phyloP scores from a whole-genome alignment of 2,888 invertebrate genomes.

The Panopea generosa region DNA sequence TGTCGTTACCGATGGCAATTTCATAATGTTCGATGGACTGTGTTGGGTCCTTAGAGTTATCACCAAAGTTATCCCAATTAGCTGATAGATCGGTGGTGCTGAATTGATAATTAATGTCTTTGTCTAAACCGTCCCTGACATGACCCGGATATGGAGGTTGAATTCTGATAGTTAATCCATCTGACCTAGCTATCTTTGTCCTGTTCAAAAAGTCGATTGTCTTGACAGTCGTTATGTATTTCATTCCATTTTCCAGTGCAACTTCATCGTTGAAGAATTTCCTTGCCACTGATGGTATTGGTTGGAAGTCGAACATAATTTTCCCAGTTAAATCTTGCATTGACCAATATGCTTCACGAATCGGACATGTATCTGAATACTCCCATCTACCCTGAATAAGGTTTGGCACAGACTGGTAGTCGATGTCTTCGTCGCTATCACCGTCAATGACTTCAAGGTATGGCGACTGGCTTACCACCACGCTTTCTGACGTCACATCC shows the following conservation, averaged over 20 bases:
- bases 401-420: conserved; percentile 65
- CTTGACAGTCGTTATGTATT: conserved; percentile 65
- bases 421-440: conserved; percentile 41
- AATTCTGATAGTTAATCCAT: conserved; percentile 71
- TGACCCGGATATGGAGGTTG: conserved; percentile 70
- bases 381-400: conserved; percentile 67
- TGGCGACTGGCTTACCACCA: conserved; percentile 65
- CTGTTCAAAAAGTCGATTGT: conserved; percentile 64
- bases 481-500: conserved; percentile 56
- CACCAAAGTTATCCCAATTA: conserved; percentile 75
- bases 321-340: conserved; percentile 65
- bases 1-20: conserved; percentile 75
- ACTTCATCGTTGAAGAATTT: conserved; percentile 69
- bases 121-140: conserved; percentile 70
- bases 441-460: conserved; percentile 63
- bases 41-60: conserved; percentile 58
- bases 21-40: conserved; percentile 70
- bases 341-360: conserved; percentile 64
- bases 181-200: conserved; percentile 59
- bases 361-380: conserved; percentile 70
- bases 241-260: conserved; percentile 64
- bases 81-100: conserved; percentile 60
- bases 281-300: conserved; percentile 36
- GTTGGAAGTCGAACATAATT: conserved; percentile 48
- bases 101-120: conserved; percentile 69